Percentiles rank a stretch among this genome's conserved stretches.
phyloP scores from a whole-genome alignment of 2,113 vertebrate genomes.

The Anoplopoma fimbria region DNA sequence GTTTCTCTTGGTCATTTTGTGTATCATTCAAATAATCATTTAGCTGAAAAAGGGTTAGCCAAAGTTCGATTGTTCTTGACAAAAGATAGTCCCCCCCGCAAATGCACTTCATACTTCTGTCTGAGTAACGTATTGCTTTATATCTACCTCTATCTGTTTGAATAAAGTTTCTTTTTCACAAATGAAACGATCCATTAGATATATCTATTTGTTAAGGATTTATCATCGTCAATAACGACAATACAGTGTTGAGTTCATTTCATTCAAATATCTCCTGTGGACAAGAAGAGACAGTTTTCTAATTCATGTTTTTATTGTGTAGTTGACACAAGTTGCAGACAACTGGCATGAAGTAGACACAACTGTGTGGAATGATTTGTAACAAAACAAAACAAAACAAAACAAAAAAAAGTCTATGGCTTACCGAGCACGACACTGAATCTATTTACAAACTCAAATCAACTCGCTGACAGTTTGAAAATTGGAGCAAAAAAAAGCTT shows the following conservation, averaged over 20 bases:
- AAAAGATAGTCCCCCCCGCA: not conserved
- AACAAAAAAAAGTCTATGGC: conserved; percentile 81
- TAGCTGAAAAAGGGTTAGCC: too few relatives aligned
- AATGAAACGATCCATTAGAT: too few relatives aligned
- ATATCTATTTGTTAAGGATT: too few relatives aligned
- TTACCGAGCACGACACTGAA: conserved; percentile 77
- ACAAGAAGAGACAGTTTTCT: conserved; percentile 55
- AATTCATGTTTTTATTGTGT: conserved; percentile 84
- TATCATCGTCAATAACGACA: too few relatives aligned
- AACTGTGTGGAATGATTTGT: conserved; percentile 80
- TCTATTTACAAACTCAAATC: conserved; percentile 80
- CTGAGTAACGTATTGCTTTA: too few relatives aligned
- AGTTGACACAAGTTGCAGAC: conserved; percentile 73
- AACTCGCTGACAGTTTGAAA: conserved; percentile 74
- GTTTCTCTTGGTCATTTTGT: not conserved
- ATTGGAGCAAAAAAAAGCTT: conserved; percentile 78
- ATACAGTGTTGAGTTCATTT: not conserved
- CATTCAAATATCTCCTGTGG: not conserved
- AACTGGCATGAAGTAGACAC: conserved; percentile 69
- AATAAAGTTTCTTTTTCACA: too few relatives aligned
- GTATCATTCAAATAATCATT: not conserved
- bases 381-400: too few relatives aligned
- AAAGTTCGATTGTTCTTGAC: not conserved
- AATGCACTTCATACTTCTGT: not conserved
- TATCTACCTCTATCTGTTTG: too few relatives aligned